phyloP scores from a whole-genome alignment of 2,888 invertebrate genomes.

The Aleiodes alternator region DNA sequence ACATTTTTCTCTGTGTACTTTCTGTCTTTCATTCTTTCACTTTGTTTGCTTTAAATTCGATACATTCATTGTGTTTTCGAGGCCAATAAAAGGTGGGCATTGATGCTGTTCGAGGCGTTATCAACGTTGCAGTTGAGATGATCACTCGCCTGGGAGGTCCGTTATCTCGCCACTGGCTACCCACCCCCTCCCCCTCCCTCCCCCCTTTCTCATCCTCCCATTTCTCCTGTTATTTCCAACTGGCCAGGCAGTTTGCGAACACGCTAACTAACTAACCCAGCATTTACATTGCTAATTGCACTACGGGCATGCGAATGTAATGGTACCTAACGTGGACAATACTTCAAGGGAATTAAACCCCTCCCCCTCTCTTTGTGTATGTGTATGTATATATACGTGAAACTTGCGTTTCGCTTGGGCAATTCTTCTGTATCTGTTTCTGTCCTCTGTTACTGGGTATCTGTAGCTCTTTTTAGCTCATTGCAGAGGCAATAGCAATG shows the following conservation, averaged over 20 bases:
- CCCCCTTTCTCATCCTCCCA: too few relatives aligned
- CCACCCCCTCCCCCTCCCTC: slow-evolving; percentile 50
- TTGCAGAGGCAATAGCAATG: too few relatives aligned
- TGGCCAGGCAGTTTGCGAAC: slow-evolving; percentile 65
- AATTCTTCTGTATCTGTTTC: slow-evolving; percentile 27
- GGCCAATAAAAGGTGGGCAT: slow-evolving; percentile 56
- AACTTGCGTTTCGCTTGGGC: slow-evolving; percentile 36
- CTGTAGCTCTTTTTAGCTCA: too few relatives aligned
- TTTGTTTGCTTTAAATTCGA: too few relatives aligned
- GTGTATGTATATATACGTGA: not conserved
- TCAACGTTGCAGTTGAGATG: slow-evolving; percentile 67
- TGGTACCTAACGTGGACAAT: slow-evolving; percentile 71
- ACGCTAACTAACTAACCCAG: slow-evolving; percentile 74
- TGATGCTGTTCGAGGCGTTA: slow-evolving; percentile 65
- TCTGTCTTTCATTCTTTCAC: too few relatives aligned
- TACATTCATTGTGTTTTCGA: too few relatives aligned
- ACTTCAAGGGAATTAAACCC: slow-evolving; percentile 70
- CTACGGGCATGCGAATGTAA: slow-evolving; percentile 69
- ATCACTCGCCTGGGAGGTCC: slow-evolving; percentile 73
- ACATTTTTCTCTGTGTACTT: too few relatives aligned
- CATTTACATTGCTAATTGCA: slow-evolving; percentile 76
- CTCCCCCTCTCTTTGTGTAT: slow-evolving; percentile 36
- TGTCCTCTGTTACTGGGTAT: not conserved
- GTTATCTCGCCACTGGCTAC: slow-evolving; percentile 69
- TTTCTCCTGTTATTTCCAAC: slow-evolving; percentile 19